A percentile compares a stretch with the other conserved stretches of the same genome.
Evolutionary conservation across 2,797 vertebrate species (phyloP).

Genomic region (Acestrorhynchus altus): DNA sequence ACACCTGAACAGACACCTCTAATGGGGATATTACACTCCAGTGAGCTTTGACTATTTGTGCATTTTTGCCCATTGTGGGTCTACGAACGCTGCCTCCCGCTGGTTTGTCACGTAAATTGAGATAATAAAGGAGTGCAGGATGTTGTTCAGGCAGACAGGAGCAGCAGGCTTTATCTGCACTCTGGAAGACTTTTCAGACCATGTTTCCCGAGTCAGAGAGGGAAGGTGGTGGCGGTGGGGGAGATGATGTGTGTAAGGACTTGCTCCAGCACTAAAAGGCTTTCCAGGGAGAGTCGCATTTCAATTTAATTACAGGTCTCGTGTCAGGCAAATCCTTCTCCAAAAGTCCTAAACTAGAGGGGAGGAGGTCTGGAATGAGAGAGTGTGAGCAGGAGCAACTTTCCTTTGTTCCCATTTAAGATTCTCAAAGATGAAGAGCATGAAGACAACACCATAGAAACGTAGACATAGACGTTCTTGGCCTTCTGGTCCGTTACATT

Average conservation of each 20-base stretch:
- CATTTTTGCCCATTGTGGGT: constrained; percentile 44
- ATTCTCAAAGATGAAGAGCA: constrained; percentile 44
- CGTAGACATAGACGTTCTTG: no score
- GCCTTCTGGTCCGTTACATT: not conserved
- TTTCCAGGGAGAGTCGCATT: constrained; percentile 60
- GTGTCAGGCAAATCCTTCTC: constrained; percentile 77
- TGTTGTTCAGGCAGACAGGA: constrained; percentile 30
- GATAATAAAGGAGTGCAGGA: constrained; percentile 32
- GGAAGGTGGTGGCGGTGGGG: not conserved
- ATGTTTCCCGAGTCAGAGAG: constrained; percentile 42
- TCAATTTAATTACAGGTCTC: constrained; percentile 81
- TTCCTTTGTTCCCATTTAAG: constrained; percentile 52
- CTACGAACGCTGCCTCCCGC: constrained; percentile 47
- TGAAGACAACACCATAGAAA: constrained; percentile 39
- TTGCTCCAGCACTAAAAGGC: constrained; percentile 56
- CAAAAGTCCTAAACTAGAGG: constrained; percentile 78
- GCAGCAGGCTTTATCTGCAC: constrained; percentile 39
- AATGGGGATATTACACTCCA: constrained; percentile 52
- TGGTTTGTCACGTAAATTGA: constrained; percentile 45
- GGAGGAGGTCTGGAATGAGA: constrained; percentile 71
- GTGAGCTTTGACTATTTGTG: constrained; percentile 49
- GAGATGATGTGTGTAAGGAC: constrained; percentile 31
- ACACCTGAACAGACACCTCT: constrained; percentile 54
- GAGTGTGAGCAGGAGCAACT: constrained; percentile 55
- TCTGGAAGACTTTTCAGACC: constrained; percentile 31